Evolutionary conservation across 2,888 invertebrate species (phyloP), one percentile per base, ranked within the genome.

Genomic region (Phyllotreta striolata): DNA sequence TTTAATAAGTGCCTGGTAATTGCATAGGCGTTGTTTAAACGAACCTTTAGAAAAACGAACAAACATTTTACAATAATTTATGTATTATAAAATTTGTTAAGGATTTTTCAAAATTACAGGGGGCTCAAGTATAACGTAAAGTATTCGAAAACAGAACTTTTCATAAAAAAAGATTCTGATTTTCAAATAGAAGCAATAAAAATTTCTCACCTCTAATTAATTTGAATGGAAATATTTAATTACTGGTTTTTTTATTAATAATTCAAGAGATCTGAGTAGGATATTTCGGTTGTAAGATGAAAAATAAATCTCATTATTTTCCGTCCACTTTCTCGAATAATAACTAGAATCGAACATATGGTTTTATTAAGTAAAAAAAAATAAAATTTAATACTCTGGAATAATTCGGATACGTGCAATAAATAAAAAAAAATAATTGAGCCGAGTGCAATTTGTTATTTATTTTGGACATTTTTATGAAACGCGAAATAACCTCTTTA

Each of bases 361-460:
- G 68, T 64, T 66, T 66, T 68, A 68, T 59, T 55, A 35, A 43
- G 10, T 57, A 55, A 59, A 37, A 14, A 47, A 41, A 51, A 55
- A 56, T 41, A 41, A 41, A 34, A 34, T 49, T 24, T 35, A 63
- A 64, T 57, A 63, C 55, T 67, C 60, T 68, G 55, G 58, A 57
- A 37, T 61, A 46, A 62, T 64, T 70, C 62, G 60, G 57, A 69
- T 43, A 64, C 57, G 73, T 73, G 72, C 73, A 73, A 73, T 73
- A 73, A 73, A 73, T 73, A 73, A 62, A 51, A 64, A 66, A 62
- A 40, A 66, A 62, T 58, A n/a, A 34, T 65, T 64, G 66, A 69
- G 69, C 67, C 66, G 47, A 57, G 73, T 73, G 73, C 73, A 73
- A 73, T 73, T 69, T 72, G 66, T 70, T 70, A 63, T 66, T 55